These are phyloP conservation scores for Lordiphosa andalusiaca DNA, from an alignment of 2,888 invertebrate genomes.

Conservation along the genomic window DNA sequence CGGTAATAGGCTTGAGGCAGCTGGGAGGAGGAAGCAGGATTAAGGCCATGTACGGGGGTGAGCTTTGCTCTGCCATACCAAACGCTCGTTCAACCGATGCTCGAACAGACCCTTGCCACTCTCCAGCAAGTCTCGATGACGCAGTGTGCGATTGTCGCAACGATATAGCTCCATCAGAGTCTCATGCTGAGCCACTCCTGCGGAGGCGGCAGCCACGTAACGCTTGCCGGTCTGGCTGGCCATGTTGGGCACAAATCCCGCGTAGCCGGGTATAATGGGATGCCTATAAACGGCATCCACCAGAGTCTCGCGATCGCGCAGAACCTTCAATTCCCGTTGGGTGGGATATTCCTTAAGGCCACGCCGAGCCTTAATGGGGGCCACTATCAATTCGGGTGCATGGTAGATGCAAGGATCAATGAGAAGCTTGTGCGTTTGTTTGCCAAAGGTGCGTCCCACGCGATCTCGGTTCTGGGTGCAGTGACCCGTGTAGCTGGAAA, in stretches of 20 bases:
- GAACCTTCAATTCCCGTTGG: slow-evolving; percentile 84
- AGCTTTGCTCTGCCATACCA: slow-evolving; percentile 39
- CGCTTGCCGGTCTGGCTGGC: slow-evolving; percentile 86
- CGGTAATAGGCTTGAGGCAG: slow-evolving; percentile 86
- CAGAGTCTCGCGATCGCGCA: slow-evolving; percentile 84
- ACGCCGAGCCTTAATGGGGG: slow-evolving; percentile 68
- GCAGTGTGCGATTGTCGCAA: slow-evolving; percentile 79
- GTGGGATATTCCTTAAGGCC: slow-evolving; percentile 84
- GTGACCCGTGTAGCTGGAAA: slow-evolving; percentile 87
- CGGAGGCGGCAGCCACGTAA: slow-evolving; percentile 86
- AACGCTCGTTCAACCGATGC: slow-evolving; percentile 73
- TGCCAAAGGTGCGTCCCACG: slow-evolving; percentile 88
- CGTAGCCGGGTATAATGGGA: slow-evolving; percentile 88
- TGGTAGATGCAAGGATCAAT: slow-evolving; percentile 88
- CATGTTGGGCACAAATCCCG: slow-evolving; percentile 85
- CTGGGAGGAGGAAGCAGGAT: slow-evolving; percentile 78
- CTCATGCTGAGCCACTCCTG: slow-evolving; percentile 88
- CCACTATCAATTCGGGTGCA: slow-evolving; percentile 82
- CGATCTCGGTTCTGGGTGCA: slow-evolving; percentile 88
- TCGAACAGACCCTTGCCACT: slow-evolving; percentile 65
- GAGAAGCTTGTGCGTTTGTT: slow-evolving; percentile 87
- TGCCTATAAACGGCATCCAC: slow-evolving; percentile 87
- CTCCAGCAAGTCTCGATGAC: slow-evolving; percentile 70
- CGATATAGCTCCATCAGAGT: slow-evolving; percentile 83
- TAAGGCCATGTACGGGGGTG: not conserved